A percentile compares a stretch with the other conserved stretches of the same genome.
phyloP scores from a whole-genome alignment of 2,113 vertebrate species.

The Propithecus coquereli region DNA sequence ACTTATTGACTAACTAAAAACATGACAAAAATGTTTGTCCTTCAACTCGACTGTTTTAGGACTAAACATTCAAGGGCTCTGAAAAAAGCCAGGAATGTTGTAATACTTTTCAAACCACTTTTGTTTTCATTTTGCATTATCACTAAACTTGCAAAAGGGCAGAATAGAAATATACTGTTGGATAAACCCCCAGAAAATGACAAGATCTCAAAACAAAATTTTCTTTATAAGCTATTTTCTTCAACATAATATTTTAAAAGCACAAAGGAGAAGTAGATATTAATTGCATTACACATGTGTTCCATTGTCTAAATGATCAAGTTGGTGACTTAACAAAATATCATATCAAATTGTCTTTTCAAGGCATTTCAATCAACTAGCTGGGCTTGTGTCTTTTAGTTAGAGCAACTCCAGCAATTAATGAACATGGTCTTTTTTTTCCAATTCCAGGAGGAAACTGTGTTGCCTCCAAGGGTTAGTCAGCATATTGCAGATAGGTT shows the following conservation, averaged over 20 bases:
- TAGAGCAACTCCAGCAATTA: neutral
- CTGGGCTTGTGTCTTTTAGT: neutral
- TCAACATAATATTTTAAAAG: neutral
- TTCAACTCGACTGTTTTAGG: constrained; percentile 13
- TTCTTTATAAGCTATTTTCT: neutral
- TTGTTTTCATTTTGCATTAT: constrained; percentile 41
- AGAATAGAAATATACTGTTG: neutral
- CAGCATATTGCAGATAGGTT: neutral
- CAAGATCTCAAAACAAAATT: neutral
- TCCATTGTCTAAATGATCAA: neutral
- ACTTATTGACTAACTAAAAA: constrained; percentile 49
- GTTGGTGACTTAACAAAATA: neutral
- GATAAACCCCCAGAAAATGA: constrained; percentile 2
- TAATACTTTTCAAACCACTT: constrained; percentile 8
- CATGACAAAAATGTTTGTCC: constrained; percentile 49
- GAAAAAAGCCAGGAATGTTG: neutral
- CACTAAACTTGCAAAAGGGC: neutral
- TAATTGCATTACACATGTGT: neutral
- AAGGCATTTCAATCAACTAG: neutral
- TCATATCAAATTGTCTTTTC: neutral
- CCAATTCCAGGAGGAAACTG: neutral
- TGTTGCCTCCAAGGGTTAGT: neutral
- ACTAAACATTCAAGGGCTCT: constrained; percentile 15
- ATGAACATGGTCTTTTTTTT: neutral
- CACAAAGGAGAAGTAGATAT: neutral